Evolutionary conservation across 2,113 vertebrate genomes (phyloP).

Genomic region (Ivindomyrus marchei): DNA sequence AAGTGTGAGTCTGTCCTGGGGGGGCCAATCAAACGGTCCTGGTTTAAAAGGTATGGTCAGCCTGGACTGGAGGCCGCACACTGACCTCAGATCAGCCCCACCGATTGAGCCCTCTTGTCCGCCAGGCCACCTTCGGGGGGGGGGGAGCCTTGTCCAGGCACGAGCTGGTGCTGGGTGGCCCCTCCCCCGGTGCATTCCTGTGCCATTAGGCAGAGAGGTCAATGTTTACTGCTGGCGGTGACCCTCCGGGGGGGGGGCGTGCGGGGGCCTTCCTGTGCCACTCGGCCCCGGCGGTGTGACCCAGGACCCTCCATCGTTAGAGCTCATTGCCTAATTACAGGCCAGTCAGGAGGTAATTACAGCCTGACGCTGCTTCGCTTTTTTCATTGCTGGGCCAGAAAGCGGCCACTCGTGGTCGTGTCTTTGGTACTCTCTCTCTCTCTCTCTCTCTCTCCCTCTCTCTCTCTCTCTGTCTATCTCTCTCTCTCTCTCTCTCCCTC

Average conservation of each 20-base stretch:
- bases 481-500: conserved; percentile 26
- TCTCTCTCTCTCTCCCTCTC: background rate
- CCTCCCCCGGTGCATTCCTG: background rate
- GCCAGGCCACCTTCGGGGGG: background rate
- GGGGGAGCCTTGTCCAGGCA: background rate
- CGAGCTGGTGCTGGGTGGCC: background rate
- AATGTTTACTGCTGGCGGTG: background rate
- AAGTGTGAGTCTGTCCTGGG: background rate
- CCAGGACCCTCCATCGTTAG: conserved; percentile 37
- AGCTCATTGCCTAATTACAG: conserved; percentile 64
- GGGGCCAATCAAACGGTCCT: background rate
- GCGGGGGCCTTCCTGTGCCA: background rate
- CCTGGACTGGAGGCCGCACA: background rate
- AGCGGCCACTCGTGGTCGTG: conserved; percentile 56
- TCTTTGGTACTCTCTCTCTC: conserved; percentile 48
- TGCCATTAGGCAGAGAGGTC: background rate
- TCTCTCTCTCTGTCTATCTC: too few relatives aligned
- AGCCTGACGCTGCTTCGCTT: conserved; percentile 52
- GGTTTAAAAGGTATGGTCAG: conserved; percentile 7
- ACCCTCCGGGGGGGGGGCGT: background rate
- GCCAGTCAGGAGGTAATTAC: conserved; percentile 63
- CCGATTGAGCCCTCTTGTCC: background rate
- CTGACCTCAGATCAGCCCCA: background rate
- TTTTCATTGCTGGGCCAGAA: conserved; percentile 53
- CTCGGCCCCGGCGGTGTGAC: background rate